These are phyloP conservation scores for Drosophila leonis DNA, from an alignment of 2,888 invertebrate species.

Conservation along the genomic window DNA sequence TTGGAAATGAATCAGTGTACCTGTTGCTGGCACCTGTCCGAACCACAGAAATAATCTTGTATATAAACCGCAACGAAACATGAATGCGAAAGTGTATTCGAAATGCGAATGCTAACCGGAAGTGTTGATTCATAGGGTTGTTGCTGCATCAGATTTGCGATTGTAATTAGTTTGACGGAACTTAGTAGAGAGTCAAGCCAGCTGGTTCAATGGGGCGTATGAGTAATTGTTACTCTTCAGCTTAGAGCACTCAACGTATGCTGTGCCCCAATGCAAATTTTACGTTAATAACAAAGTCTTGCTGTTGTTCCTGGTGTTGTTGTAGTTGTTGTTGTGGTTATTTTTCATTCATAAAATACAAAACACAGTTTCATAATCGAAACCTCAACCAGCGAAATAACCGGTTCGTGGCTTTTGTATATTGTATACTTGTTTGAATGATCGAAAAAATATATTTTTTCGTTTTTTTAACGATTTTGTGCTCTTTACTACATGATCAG, in stretches of 20 bases:
- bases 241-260: conserved; percentile 28
- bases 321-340: conserved; percentile 17
- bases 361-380: conserved; percentile 64
- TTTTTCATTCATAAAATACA: conserved; percentile 70
- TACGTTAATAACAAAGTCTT: conserved; percentile 36
- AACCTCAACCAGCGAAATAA: conserved; percentile 45
- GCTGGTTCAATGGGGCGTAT: conserved; percentile 52
- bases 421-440: conserved; percentile 56
- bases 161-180: conserved; percentile 60
- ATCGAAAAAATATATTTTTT: conserved; percentile 58
- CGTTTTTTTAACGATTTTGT: conserved; percentile 76
- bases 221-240: conserved; percentile 57
- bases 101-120: conserved; percentile 33
- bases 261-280: conserved; percentile 52
- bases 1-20: conserved; percentile 50
- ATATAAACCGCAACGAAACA: conserved; percentile 31
- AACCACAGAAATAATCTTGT: conserved; percentile 5
- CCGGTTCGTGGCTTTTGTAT: conserved; percentile 48
- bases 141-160: conserved; percentile 32
- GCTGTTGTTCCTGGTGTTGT: conserved; percentile 8
- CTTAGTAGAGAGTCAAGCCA: conserved; percentile 14
- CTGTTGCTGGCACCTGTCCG: conserved; percentile 49
- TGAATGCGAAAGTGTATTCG: conserved; percentile 10
- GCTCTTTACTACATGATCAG: conserved; percentile 65
- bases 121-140: conserved; percentile 52